Conservation (phyloP, 2,113 vertebrate species). For the Ptychochromis oligacanthus region DNA sequence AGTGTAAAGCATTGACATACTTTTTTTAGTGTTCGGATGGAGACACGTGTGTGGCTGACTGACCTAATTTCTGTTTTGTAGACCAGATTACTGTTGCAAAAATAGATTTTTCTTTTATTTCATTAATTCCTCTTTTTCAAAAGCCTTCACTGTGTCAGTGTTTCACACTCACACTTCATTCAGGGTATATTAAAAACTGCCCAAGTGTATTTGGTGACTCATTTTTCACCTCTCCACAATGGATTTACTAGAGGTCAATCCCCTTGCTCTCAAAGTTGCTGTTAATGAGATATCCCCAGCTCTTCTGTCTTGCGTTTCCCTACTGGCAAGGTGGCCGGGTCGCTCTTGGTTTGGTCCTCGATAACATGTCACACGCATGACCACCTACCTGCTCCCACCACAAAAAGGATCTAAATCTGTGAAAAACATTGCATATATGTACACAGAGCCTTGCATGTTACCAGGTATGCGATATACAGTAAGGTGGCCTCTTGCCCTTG, state of each 20-base stretch:
- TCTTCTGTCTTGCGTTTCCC: too few species aligned
- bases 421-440: background rate
- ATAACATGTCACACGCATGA: too few species aligned
- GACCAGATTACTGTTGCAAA: background rate
- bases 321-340: too few species aligned
- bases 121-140: background rate
- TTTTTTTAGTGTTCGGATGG: background rate
- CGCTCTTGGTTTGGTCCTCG: too few species aligned
- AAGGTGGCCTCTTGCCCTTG: too few species aligned
- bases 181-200: background rate
- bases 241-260: background rate
- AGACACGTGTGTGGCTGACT: background rate
- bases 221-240: background rate
- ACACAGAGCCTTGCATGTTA: background rate
- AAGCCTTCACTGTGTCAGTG: background rate
- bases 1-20: background rate
- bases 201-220: background rate
- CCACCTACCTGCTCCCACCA: background rate
- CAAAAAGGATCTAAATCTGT: background rate
- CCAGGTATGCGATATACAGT: too few species aligned
- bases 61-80: background rate
- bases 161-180: background rate
- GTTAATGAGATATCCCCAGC: background rate
- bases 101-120: background rate
- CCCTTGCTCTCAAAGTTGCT: background rate